Evolutionary conservation across 2,888 invertebrate species (phyloP).

Genomic region (Caenorhabditis sp.): DNA sequence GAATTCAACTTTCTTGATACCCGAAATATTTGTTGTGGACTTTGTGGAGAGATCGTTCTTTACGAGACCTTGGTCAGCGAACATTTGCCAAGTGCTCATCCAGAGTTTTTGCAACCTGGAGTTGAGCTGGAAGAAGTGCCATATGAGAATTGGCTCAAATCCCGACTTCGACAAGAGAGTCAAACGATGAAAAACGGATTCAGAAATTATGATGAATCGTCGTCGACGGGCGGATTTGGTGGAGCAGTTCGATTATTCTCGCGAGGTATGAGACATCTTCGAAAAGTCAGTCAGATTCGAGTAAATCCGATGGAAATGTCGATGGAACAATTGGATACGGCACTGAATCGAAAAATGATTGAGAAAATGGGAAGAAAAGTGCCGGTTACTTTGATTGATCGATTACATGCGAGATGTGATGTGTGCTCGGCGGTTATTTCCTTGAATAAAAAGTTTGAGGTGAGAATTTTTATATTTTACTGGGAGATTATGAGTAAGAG

Average conservation of each 20-base stretch:
- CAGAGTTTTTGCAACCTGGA: conserved; percentile 51
- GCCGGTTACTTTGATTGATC: conserved; percentile 68
- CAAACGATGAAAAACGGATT: conserved; percentile 55
- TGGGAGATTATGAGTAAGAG: too few species aligned
- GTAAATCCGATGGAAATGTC: conserved; percentile 68
- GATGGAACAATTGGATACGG: conserved; percentile 59
- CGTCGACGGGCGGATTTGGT: conserved; percentile 16
- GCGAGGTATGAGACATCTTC: conserved; percentile 16
- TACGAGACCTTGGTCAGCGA: conserved; percentile 62
- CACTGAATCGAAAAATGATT: conserved; percentile 65
- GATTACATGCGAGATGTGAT: conserved; percentile 68
- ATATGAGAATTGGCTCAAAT: conserved; percentile 62
- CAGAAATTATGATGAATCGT: conserved; percentile 29
- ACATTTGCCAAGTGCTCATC: conserved; percentile 65
- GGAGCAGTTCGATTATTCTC: conserved; percentile 19
- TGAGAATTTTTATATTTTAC: too few species aligned
- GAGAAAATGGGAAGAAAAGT: conserved; percentile 69
- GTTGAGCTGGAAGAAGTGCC: conserved; percentile 67
- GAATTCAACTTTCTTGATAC: conserved; percentile 62
- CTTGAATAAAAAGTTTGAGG: conserved; percentile 70
- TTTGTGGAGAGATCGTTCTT: conserved; percentile 68
- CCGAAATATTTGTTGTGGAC: conserved; percentile 66
- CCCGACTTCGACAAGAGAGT: conserved; percentile 50
- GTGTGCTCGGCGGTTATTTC: conserved; percentile 67
- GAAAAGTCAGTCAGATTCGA: conserved; percentile 61